Evolutionary conservation across 2,888 invertebrate genomes (phyloP), one percentile per base, ranked within the genome.

Genomic region (Anthophora plumipes): DNA sequence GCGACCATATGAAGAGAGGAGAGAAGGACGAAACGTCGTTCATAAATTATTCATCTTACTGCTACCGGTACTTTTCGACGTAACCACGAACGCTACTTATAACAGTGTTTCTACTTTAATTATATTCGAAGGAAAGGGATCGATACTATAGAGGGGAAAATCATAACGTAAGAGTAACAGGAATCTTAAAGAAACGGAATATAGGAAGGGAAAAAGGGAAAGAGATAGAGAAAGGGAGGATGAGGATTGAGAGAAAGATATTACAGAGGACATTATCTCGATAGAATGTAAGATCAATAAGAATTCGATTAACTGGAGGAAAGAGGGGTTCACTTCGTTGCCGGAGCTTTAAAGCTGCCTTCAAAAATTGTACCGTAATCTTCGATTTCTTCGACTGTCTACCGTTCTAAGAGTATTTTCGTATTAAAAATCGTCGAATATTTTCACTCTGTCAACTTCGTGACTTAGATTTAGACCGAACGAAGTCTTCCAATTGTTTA

Each of bases 21-120:
- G 31, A 31, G 31, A 31, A 4, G 46, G 50, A 72, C 74, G 81
- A 75, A 79, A 79, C 59, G 48, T n/a, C 46, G 12, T 20, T 37
- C 3, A 46, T 79, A 64, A 79, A 80, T 79, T 73, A 80, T 80
- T 64, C 68, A 80, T 48, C 57, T 59, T 12, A 2, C 14, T 17
- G 6, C 9, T 0, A 17, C 31, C 17, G 41, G 22, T 63, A 60
- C 64, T 59, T 77, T 64, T 69, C 41, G 54, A 77, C 57, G 22
- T 64, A 17, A 41, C 22, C 41, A n/a, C 57, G 12, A 1, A 55
- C 20, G 68, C 41, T n/a, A 60, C 50, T 61, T 54, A 31, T 46
- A 70, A 46, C 43, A 25, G 48, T 25, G 43, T 54, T 61, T 25
- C 54, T 25, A 37, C 46, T 69, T 69, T 69, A 61, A 69, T 69